These are phyloP conservation scores for Astropecten irregularis DNA, from an alignment of 53 echinoderm and acorn worm species.

Conservation along the genomic window DNA sequence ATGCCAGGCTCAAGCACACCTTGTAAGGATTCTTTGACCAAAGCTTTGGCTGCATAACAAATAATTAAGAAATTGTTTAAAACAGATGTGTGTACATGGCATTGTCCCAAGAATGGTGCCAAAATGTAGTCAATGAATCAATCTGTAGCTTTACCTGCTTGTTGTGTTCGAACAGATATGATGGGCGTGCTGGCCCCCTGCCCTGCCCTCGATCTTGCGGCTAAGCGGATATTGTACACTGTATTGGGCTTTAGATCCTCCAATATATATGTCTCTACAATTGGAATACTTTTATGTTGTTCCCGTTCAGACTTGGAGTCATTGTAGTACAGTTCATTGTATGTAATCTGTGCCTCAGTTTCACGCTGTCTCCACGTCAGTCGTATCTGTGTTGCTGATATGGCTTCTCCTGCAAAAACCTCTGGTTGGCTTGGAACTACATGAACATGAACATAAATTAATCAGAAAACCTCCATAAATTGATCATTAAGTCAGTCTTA, in stretches of 20 bases:
- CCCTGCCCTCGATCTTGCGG: constrained; percentile 82
- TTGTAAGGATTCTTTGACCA: too few relatives aligned
- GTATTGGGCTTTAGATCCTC: constrained; percentile 88
- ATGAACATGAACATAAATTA: not conserved
- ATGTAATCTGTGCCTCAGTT: constrained; percentile 64
- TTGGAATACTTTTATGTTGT: constrained; percentile 76
- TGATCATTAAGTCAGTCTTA: too few relatives aligned
- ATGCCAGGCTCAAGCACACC: too few relatives aligned
- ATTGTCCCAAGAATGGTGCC: too few relatives aligned
- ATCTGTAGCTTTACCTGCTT: constrained; percentile 85
- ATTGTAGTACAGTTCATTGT: constrained; percentile 97
- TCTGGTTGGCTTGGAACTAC: constrained; percentile 96
- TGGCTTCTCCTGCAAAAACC: constrained; percentile 79
- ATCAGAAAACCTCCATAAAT: not conserved
- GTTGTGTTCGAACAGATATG: constrained; percentile 82
- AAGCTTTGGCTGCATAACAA: too few relatives aligned
- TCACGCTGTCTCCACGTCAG: constrained; percentile 84
- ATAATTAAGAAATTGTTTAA: too few relatives aligned
- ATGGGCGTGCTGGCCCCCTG: constrained; percentile 84
- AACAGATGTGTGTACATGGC: too few relatives aligned
- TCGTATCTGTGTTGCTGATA: constrained; percentile 78
- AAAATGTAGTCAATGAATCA: too few relatives aligned
- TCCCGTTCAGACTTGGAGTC: constrained; percentile 66
- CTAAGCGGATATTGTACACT: constrained; percentile 85
- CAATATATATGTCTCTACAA: constrained; percentile 59